Percentiles rank a stretch among this genome's conserved stretches.
phyloP scores from a whole-genome alignment of 2,113 vertebrate species.

The Cercopithecus mona region DNA sequence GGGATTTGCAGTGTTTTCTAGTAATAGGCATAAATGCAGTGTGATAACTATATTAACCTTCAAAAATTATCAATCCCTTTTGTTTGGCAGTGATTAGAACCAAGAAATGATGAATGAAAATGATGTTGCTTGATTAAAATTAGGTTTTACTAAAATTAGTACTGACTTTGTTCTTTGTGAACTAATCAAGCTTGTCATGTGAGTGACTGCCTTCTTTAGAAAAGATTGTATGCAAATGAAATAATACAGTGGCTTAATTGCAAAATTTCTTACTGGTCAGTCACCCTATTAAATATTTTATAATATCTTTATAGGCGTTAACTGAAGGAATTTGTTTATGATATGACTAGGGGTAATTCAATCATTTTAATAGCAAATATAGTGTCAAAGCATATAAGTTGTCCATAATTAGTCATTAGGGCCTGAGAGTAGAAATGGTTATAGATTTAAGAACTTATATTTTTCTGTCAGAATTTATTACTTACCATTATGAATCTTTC shows the following conservation, averaged over 20 bases:
- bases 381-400: background rate
- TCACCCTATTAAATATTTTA: background rate
- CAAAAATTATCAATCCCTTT: conserved; percentile 52
- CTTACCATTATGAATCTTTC: conserved; percentile 6
- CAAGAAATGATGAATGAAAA: conserved; percentile 65
- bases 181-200: conserved; percentile 45
- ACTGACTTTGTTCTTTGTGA: conserved; percentile 62
- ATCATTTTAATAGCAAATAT: conserved; percentile 37
- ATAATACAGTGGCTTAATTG: conserved; percentile 17
- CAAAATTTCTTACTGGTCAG: background rate
- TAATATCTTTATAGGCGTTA: background rate
- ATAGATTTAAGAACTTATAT: background rate
- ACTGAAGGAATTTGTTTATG: background rate
- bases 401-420: background rate
- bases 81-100: conserved; percentile 54
- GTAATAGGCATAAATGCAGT: background rate
- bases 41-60: conserved; percentile 51
- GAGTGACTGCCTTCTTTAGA: conserved; percentile 38
- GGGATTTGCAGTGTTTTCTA: background rate
- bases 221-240: conserved; percentile 36
- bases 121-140: conserved; percentile 71
- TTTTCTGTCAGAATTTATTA: conserved; percentile 21
- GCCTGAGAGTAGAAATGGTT: background rate
- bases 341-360: background rate
- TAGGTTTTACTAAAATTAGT: conserved; percentile 67